A percentile compares a stretch with the other conserved stretches of the same genome.
Evolutionary conservation across 2,797 vertebrate genomes (phyloP).

Genomic region (Anableps anableps): DNA sequence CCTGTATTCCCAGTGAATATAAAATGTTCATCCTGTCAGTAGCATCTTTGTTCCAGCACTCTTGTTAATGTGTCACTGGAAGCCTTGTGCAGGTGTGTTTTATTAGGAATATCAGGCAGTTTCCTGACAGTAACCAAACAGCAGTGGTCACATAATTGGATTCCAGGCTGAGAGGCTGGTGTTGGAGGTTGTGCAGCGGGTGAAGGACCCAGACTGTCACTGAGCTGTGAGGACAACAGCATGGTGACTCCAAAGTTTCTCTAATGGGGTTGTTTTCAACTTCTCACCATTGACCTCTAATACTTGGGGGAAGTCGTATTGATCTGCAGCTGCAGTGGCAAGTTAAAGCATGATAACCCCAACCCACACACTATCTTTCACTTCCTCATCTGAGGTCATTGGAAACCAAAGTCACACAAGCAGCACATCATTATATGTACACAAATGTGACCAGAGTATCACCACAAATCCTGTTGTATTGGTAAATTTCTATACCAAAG

Average conservation of each 20-base stretch:
- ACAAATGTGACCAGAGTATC: background rate
- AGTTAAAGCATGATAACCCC: background rate
- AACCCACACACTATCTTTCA: background rate
- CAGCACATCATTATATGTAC: background rate
- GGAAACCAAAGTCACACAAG: background rate
- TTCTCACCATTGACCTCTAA: background rate
- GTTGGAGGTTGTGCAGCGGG: background rate
- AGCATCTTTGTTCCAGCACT: background rate
- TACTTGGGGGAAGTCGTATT: background rate
- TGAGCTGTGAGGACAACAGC: background rate
- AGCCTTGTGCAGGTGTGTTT: background rate
- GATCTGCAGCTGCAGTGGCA: background rate
- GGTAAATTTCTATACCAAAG: background rate
- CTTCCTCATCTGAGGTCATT: background rate
- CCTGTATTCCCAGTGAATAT: background rate
- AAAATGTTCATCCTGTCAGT: background rate
- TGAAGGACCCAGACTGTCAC: slow-evolving; percentile 11
- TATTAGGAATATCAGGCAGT: background rate
- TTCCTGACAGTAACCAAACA: slow-evolving; percentile 2
- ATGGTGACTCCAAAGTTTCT: background rate
- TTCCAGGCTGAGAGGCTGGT: background rate
- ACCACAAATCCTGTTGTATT: background rate
- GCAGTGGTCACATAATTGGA: background rate
- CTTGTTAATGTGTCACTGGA: no score
- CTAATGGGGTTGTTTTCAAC: background rate